These are phyloP conservation scores for Morus bassanus DNA, from an alignment of 2,797 vertebrate genomes.

Conservation along the genomic window DNA sequence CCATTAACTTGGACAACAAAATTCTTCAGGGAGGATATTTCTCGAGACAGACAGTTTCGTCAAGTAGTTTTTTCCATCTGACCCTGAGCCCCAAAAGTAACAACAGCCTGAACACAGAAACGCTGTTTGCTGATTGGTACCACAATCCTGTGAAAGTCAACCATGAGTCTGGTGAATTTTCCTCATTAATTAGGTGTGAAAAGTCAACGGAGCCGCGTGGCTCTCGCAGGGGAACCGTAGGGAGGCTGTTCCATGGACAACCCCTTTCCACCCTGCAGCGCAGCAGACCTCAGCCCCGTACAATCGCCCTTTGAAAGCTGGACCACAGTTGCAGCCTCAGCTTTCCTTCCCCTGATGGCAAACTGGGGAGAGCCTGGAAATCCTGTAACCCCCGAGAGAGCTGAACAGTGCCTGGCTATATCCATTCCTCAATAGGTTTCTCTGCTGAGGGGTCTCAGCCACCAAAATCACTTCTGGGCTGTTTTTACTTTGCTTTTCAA, in stretches of 20 bases:
- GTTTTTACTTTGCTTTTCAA: not conserved
- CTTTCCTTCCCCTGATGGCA: not conserved
- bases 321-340: not conserved
- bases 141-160: not conserved
- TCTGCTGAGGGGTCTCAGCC: not conserved
- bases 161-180: not conserved
- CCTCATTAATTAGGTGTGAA: conserved; percentile 56
- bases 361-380: not conserved
- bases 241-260: not conserved
- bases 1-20: not conserved
- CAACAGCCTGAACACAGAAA: not conserved
- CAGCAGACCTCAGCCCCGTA: not conserved
- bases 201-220: conserved; percentile 18
- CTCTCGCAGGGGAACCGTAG: not conserved
- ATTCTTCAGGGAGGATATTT: conserved; percentile 35
- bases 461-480: not conserved
- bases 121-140: conserved; percentile 2
- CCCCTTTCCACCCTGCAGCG: not conserved
- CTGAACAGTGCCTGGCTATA: rapidly evolving
- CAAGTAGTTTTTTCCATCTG: conserved; percentile 23
- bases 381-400: not conserved
- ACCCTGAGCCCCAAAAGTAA: conserved; percentile 1
- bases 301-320: not conserved
- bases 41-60: not conserved
- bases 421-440: not conserved